Conservation (phyloP, 2,797 vertebrate genomes). For the Paratrypauchen microcephalus region DNA sequence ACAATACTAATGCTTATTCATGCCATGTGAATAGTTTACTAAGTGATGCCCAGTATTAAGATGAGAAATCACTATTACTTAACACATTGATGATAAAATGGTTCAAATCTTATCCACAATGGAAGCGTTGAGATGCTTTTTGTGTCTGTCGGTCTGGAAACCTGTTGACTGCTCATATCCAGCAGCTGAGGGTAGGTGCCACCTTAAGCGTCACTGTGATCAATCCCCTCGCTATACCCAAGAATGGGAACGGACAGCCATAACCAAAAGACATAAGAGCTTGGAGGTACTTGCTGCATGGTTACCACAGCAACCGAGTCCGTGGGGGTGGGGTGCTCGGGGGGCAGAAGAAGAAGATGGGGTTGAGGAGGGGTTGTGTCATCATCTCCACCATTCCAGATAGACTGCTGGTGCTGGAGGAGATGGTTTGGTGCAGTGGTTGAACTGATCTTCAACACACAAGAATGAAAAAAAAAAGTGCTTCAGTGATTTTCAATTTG, state of each 20-base stretch:
- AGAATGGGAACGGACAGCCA: slow-evolving; percentile 67
- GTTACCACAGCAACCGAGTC: slow-evolving; percentile 74
- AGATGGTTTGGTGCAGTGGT: slow-evolving; percentile 58
- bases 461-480: slow-evolving; percentile 21
- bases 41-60: too few relatives aligned
- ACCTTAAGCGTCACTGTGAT: slow-evolving; percentile 51
- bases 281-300: slow-evolving; percentile 56
- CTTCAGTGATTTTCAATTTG: slow-evolving; percentile 38
- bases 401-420: slow-evolving; percentile 29
- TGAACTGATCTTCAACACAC: slow-evolving; percentile 41
- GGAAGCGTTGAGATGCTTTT: not conserved
- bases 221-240: slow-evolving; percentile 54
- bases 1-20: too few relatives aligned
- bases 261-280: slow-evolving; percentile 64
- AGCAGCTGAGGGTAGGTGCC: slow-evolving; percentile 47
- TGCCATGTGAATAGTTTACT: too few relatives aligned
- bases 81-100: not conserved
- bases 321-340: slow-evolving; percentile 17
- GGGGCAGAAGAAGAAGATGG: slow-evolving; percentile 3
- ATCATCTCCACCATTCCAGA: slow-evolving; percentile 50
- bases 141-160: slow-evolving; percentile 4
- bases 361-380: slow-evolving; percentile 21
- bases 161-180: slow-evolving; percentile 30
- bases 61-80: not conserved
- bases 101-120: not conserved